Evolutionary conservation across 1,140 invertebrate species (phyloP).

Genomic region (Diabrotica virgifera): DNA sequence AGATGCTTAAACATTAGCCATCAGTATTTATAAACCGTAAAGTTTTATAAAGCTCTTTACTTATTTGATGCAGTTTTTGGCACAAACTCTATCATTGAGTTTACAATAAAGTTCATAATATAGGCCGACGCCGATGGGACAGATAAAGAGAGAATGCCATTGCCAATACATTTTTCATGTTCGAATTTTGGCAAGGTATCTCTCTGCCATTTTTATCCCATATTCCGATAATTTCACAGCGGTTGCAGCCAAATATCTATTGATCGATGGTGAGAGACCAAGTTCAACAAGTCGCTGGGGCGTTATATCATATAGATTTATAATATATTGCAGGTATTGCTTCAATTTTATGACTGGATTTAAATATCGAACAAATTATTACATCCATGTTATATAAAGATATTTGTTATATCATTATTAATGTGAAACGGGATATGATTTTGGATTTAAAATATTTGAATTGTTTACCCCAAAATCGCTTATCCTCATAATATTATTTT

Average conservation of each 20-base stretch:
- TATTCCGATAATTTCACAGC: conserved; percentile 13
- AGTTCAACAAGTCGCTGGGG: conserved; percentile 8
- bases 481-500: too few relatives aligned
- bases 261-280: background rate
- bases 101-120: conserved; percentile 1
- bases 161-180: conserved; percentile 2
- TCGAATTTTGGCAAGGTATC: conserved; percentile 14
- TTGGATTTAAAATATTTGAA: too few relatives aligned
- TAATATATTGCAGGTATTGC: too few relatives aligned
- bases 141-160: background rate
- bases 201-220: conserved; percentile 8
- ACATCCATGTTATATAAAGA: too few relatives aligned
- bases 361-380: too few relatives aligned
- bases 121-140: background rate
- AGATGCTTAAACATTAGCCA: background rate
- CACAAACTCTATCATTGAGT: background rate
- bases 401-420: too few relatives aligned
- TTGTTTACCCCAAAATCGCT: too few relatives aligned
- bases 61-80: background rate
- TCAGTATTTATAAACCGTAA: background rate
- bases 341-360: too few relatives aligned
- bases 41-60: background rate
- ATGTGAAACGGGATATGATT: too few relatives aligned
- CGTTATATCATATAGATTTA: too few relatives aligned
- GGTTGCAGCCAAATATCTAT: conserved; percentile 17